phyloP scores from a whole-genome alignment of 2,113 vertebrate genomes.

The Microtus montanus region DNA sequence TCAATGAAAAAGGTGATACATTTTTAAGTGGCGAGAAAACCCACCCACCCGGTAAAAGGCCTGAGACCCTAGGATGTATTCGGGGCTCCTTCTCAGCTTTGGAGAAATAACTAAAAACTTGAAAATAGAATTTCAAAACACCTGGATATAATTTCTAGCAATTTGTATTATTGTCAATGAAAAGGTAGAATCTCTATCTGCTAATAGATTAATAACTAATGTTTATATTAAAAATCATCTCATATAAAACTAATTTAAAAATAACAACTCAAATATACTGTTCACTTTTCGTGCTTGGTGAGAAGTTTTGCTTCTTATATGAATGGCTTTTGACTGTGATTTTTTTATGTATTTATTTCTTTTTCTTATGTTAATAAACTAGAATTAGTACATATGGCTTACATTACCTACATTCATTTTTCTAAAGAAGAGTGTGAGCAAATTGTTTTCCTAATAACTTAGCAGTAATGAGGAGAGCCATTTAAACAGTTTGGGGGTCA shows the following conservation, averaged over 20 bases:
- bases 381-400: conserved; percentile 48
- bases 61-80: conserved; percentile 55
- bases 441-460: conserved; percentile 54
- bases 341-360: conserved; percentile 51
- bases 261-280: conserved; percentile 61
- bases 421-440: conserved; percentile 54
- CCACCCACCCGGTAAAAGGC: conserved; percentile 49
- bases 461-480: not conserved
- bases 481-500: conserved; percentile 22
- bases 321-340: conserved; percentile 79
- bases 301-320: conserved; percentile 75
- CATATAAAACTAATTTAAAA: conserved; percentile 71
- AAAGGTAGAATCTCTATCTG: conserved; percentile 87
- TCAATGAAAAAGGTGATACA: conserved; percentile 58
- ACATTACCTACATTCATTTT: conserved; percentile 39
- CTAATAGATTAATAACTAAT: conserved; percentile 82
- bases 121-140: conserved; percentile 55
- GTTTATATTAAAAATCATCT: conserved; percentile 75
- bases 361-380: conserved; percentile 72
- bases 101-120: conserved; percentile 50
- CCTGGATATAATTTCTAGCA: conserved; percentile 74
- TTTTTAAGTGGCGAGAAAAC: conserved; percentile 67
- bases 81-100: conserved; percentile 55
- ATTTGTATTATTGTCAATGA: conserved; percentile 75
- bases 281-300: conserved; percentile 74